Percentiles rank a stretch among this genome's conserved stretches.
Evolutionary conservation across 2,113 vertebrate species (phyloP).

Genomic region (Scomber colias): DNA sequence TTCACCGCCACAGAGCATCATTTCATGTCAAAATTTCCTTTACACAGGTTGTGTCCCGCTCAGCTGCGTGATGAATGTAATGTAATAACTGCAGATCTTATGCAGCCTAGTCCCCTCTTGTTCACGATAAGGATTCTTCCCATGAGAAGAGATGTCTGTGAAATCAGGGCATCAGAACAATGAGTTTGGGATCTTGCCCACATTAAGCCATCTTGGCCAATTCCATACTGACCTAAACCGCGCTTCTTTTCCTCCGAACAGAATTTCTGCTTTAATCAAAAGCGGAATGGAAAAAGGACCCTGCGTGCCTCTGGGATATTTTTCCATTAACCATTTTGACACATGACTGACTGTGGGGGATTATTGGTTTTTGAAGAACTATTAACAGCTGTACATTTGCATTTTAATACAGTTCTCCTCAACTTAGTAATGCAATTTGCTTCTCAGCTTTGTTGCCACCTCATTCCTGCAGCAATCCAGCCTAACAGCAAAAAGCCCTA

Average conservation of each 20-base stretch:
- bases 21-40: conserved; percentile 15
- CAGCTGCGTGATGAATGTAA: conserved; percentile 38
- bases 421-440: conserved; percentile 96
- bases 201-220: conserved; percentile 70
- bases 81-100: conserved; percentile 66
- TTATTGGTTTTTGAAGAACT: conserved; percentile 99
- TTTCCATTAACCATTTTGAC: conserved; percentile 99
- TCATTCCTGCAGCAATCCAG: conserved; percentile 91
- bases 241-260: conserved; percentile 82
- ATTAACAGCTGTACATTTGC: conserved; percentile 99
- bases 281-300: conserved; percentile 93
- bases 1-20: conserved; percentile 1
- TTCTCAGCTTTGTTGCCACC: conserved; percentile 94
- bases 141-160: conserved; percentile 63
- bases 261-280: conserved; percentile 98
- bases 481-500: conserved; percentile 82
- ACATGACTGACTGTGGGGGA: conserved; percentile 99
- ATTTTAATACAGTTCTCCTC: conserved; percentile 99
- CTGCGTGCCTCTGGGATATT: conserved; percentile 97
- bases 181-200: conserved; percentile 66
- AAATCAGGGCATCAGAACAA: conserved; percentile 71
- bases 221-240: conserved; percentile 83
- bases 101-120: conserved; percentile 38
- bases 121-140: conserved; percentile 54
- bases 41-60: conserved; percentile 27